Base-by-base conservation (phyloP, 1,140 invertebrate genomes). In the Drosophila guanche region DNA sequence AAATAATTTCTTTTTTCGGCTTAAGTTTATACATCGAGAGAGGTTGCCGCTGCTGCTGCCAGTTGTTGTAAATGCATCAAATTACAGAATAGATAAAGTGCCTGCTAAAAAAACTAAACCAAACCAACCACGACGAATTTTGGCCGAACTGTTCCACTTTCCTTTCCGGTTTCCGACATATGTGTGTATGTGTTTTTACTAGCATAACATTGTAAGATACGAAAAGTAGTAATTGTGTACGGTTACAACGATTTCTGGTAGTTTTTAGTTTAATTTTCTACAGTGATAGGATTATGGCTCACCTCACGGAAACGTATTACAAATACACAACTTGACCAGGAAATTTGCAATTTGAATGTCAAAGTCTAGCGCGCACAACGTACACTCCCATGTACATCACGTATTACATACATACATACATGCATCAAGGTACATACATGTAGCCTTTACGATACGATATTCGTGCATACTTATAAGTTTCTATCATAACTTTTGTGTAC, bases 11-110 rank as follows among this genome's bases (percentile, higher is more conserved):
- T 55, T 46, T 46, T 57, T 52, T 79, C 56, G 66, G 43, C 65
- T 69, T 69, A 52, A 86, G 58, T 50, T 56, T 45, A 79, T 46
- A 58, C 54, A 40, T 61, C 29, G 29, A 10, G 40, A 54, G 48
- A 20, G 16, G 16, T 20, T 20, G 16, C 16, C 1, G 69, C 16
- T 20, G 69, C 25, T 16, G 27, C 63, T 81, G 80, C 81, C 85
- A 84, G 66, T 68, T 85, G 76, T 79, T 85, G 76, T 79, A 84
- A 76, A 76, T 85, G 65, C 72, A 60, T 76, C 65, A 71, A 83
- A 63, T 74, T 65, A 65, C 50, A 42, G 52, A 55, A 76, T 59
- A 55, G 76, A 76, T 67, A 48, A 85, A 81, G 81, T 86, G 81
- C 80, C 80, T 81, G 77, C 74, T 68, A 51, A 59, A 65, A 79